phyloP scores from a whole-genome alignment of 2,888 invertebrate genomes.

The Drosophila subsilvestris region DNA sequence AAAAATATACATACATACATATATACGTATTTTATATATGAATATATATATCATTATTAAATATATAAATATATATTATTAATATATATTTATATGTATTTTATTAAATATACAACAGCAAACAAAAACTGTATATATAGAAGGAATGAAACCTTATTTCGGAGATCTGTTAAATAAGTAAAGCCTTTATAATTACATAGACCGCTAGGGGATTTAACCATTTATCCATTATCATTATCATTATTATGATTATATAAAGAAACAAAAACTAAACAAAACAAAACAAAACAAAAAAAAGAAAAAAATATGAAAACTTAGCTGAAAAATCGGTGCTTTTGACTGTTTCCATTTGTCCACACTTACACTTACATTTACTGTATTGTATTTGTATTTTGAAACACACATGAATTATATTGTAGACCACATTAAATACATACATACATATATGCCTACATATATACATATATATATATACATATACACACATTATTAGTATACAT shows the following conservation, averaged over 20 bases:
- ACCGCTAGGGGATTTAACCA: conserved; percentile 50
- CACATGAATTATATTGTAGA: conserved; percentile 49
- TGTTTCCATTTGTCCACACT: conserved; percentile 84
- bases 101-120: conserved; percentile 48
- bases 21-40: conserved; percentile 72
- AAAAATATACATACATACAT: conserved; percentile 2
- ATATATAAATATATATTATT: conserved; percentile 47
- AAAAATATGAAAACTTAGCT: conserved; percentile 81
- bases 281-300: conserved; percentile 46
- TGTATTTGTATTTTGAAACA: conserved; percentile 82
- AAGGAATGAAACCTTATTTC: conserved; percentile 24
- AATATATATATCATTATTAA: conserved; percentile 70
- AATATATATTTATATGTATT: conserved; percentile 65
- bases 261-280: conserved; percentile 65
- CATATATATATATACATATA: conserved; percentile 15
- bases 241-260: conserved; percentile 62
- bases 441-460: conserved; percentile 32
- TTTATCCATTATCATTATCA: conserved; percentile 59
- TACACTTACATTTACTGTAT: conserved; percentile 67
- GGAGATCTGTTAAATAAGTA: conserved; percentile 38
- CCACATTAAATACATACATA: conserved; percentile 43
- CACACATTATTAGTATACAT: conserved; percentile 31
- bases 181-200: conserved; percentile 59
- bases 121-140: conserved; percentile 31
- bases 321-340: conserved; percentile 85